These are phyloP conservation scores for Hippopotamus amphibius DNA, from an alignment of 2,113 vertebrate genomes.

Conservation along the genomic window DNA sequence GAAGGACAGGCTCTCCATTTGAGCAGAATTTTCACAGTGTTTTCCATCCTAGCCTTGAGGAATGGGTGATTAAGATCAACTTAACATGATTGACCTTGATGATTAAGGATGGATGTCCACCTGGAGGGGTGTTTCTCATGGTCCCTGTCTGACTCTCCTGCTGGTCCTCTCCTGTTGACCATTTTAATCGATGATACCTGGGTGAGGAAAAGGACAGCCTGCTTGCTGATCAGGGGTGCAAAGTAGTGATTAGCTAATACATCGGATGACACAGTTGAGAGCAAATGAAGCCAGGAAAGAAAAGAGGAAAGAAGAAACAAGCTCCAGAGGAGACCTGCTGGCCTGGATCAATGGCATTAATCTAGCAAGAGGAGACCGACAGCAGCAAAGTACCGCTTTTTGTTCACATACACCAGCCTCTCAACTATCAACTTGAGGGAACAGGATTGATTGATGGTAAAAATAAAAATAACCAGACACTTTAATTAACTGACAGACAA, in stretches of 20 bases:
- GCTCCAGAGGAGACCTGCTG: not conserved
- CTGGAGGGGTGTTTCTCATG: no score
- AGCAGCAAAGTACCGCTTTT: no score
- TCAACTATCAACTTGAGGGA: not conserved
- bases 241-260: no score
- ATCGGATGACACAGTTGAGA: not conserved
- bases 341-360: not conserved
- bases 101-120: no score
- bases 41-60: not conserved
- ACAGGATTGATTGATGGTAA: accelerated
- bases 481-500: not conserved
- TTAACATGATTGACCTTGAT: not conserved
- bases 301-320: not conserved
- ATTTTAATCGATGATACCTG: not conserved
- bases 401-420: not conserved
- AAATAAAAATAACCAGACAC: not conserved
- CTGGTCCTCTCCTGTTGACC: not conserved
- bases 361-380: not conserved
- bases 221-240: not conserved
- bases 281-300: not conserved
- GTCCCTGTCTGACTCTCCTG: not conserved
- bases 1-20: not conserved
- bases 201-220: no score
- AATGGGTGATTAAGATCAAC: not conserved
- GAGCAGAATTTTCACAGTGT: not conserved